Base-by-base conservation (phyloP, 2,888 invertebrate genomes). In the Cheilosia pagana region DNA sequence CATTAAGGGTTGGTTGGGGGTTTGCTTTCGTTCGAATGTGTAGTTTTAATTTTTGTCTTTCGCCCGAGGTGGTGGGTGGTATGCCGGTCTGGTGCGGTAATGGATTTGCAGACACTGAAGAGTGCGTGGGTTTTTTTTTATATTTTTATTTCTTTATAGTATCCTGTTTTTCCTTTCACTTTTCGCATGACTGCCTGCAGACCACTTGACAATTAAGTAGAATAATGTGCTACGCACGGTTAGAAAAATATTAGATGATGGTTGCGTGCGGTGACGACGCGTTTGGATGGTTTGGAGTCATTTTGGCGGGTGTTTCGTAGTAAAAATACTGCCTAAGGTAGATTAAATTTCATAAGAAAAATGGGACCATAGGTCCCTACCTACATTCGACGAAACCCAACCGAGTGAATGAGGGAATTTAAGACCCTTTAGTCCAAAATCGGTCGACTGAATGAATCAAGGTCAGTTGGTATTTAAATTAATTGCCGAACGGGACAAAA, bases 201-300 rank as follows among this genome's bases (percentile, higher is more conserved):
- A 83, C 83, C 60, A 83, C 83, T 83, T 83, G 78, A 83, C 78
- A 74, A 74, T 83, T 63, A 75, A 70, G 52, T 75, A 50, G 68
- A 75, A 75, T 70, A 59, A 70, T 50, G 57, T 65, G 75, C 57
- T 79, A 72, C 48, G 72, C 74, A 55, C 48, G 48, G 41, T 25
- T 52, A 25, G 28, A 14, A 10, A 10, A 35, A 19, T 21, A 8
- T 43, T 52, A 45, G 23, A 41, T 59, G 62, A n/a, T 43, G 21
- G 62, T 43, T 72, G 31, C 43, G 43, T 53, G 45, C 10, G 31
- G 10, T 45, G 68, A 35, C 35, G 31, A n/a, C 39, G 57, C 23
- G 14, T 62, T 0, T 19, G 72, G 6, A 41, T 52, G 28, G 28
- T 67, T 65, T 23, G 8, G 1, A 39, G 23, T 23, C n/a, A 23